Evolutionary conservation across 2,888 invertebrate species (phyloP).

Genomic region (Didymodactylos carnosus): DNA sequence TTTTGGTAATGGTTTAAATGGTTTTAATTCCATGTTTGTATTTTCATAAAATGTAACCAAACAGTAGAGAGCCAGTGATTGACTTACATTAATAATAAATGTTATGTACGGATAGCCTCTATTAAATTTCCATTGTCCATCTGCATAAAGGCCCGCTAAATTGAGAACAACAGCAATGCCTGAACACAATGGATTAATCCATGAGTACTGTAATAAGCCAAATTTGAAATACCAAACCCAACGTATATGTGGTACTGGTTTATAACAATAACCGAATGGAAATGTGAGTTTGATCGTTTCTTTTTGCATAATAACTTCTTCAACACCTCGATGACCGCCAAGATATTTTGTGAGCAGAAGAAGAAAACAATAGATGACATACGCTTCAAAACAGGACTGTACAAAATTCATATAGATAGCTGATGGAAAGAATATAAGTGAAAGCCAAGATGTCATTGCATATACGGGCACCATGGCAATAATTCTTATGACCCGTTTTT

Average conservation of each 20-base stretch:
- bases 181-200: not conserved
- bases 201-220: not conserved
- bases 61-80: conserved; percentile 79
- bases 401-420: conserved; percentile 78
- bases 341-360: not conserved
- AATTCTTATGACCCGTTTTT: conserved; percentile 44
- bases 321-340: not conserved
- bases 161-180: conserved; percentile 45
- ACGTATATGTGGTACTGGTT: conserved; percentile 26
- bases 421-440: conserved; percentile 60
- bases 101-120: conserved; percentile 69
- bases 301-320: not conserved
- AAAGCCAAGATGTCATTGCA: conserved; percentile 78
- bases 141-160: conserved; percentile 61
- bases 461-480: conserved; percentile 95
- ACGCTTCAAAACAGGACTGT: conserved; percentile 87
- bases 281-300: conserved; percentile 7
- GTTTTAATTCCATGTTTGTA: conserved; percentile 60
- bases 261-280: conserved; percentile 58
- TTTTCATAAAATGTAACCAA: conserved; percentile 77
- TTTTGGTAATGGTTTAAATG: conserved; percentile 80
- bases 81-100: conserved; percentile 68
- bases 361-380: conserved; percentile 78
- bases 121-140: conserved; percentile 64
- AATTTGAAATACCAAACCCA: not conserved